Base-by-base conservation (phyloP, 2,888 invertebrate genomes). In the Seira musarum region DNA sequence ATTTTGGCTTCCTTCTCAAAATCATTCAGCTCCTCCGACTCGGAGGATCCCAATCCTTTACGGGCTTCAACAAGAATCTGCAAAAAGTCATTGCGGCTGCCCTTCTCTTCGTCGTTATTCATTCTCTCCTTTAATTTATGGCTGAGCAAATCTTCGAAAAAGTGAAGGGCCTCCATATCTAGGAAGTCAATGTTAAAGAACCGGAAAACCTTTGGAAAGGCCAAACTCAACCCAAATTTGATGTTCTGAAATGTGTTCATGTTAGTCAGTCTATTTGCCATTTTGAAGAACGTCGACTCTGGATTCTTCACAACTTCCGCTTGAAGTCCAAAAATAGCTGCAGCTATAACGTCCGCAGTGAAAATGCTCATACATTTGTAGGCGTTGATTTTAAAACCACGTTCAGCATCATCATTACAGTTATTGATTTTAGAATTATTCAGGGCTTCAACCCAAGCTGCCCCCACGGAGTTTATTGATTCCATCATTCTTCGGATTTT, bases 31-130 rank as follows among this genome's bases (percentile, higher is more conserved):
- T 77, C 77, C 19, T 70, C 77, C n/a, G 61, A 22, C 13, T 40
- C 74, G 0, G 3, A 21, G 8, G 3, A 5, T 6, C 6, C 61
- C n/a, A 70, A 8, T 15, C 65, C 74, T 10, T 69, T 75, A 15
- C 35, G 70, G 2, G 75, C 75, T 46, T 80, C 80, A 2, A 75
- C 63, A 0, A 80, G 30, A 15, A 80, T 19, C 22, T 80, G 75
- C 21, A 80, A 24, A 71, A 80, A 80, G 53, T 80, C 80, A 53
- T 75, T 80, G 10, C 75, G 30, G 15, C 64, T 69, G 15, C 35
- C 35, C 5, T n/a, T 13, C 2, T 64, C 65, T 21, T 17, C 40
- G 6, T 46, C 6, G 8, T 40, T 57, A 1, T 40, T 19, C 71
- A 75, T 67, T 15, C 75, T 70, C 8, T 30, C 30, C 19, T 71